These are phyloP conservation scores for Chrysolina oricalcia DNA, from an alignment of 2,888 invertebrate genomes.

Conservation along the genomic window DNA sequence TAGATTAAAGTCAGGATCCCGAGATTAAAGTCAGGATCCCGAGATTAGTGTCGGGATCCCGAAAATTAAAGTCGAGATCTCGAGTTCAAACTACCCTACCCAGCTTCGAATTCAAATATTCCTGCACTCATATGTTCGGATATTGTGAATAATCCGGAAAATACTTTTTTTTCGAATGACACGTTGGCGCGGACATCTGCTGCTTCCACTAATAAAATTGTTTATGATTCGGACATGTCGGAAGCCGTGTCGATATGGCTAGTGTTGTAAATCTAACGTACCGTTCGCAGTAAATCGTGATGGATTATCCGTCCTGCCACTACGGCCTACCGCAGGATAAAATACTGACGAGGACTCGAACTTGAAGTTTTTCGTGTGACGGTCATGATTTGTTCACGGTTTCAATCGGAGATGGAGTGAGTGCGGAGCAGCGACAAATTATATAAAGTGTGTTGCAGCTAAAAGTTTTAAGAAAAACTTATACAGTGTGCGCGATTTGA, in stretches of 20 bases:
- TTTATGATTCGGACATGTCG: constrained; percentile 8
- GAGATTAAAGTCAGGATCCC: too few relatives aligned
- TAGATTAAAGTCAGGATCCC: too few relatives aligned
- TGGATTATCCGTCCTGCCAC: constrained; percentile 64
- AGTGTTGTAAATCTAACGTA: constrained; percentile 67
- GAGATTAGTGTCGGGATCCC: too few relatives aligned
- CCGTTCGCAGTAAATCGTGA: constrained; percentile 69
- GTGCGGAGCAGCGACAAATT: too few relatives aligned
- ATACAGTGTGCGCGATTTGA: too few relatives aligned
- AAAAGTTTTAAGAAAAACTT: too few relatives aligned
- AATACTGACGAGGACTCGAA: background rate
- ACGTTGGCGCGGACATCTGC: background rate
- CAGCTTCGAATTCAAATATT: too few relatives aligned
- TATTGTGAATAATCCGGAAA: background rate
- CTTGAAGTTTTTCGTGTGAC: constrained; percentile 1
- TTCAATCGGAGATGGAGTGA: background rate
- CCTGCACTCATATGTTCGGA: too few relatives aligned
- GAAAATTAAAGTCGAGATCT: too few relatives aligned
- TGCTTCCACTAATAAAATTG: background rate
- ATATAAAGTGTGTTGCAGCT: too few relatives aligned
- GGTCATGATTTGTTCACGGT: background rate
- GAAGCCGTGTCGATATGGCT: constrained; percentile 4
- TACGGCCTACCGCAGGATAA: background rate
- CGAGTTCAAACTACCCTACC: too few relatives aligned
- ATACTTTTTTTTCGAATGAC: background rate